Evolutionary conservation across 2,888 invertebrate genomes (phyloP), one percentile per base, ranked within the genome.

Genomic region (Agapostemon virescens): DNA sequence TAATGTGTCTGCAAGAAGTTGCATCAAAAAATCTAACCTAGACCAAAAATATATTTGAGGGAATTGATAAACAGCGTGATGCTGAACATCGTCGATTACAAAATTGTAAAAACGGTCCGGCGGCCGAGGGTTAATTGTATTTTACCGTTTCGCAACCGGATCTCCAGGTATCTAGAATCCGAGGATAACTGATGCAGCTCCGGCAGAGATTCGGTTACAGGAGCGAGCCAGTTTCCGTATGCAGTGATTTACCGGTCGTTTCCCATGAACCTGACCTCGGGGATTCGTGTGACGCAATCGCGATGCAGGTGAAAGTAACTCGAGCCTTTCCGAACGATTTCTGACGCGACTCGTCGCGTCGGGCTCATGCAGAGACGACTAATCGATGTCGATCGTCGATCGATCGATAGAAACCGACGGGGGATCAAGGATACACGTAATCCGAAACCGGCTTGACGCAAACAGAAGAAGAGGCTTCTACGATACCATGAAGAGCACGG

Each of bases 381-480:
- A 61, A 71, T 77, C 71, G 73, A 42, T 71, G 13, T 11, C 42
- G 66, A 77, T 79, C 52, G 71, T 68, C 70, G n/a, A 38, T 45
- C 58, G 64, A 64, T 82, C 79, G 73, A 79, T 77, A 55, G 58
- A 45, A 45, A 33, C 36, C 33, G 30, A n/a, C 52, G 38, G 26
- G 49, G 49, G 69, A 63, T 66, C 64, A 15, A 23, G 45, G 63
- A 63, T 36, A 63, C 63, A 23, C 63, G 67, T 79, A 76, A 77
- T 61, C 69, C 75, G 69, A 85, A 88, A 89, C 88, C 87, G 84
- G 88, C 84, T 88, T 75, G 81, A 88, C 88, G 77, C 85, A 86
- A 87, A 87, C 87, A 86, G 87, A 87, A 88, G 49, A 49, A 55
- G 85, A 80, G 76, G 82, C 77, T 76, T 68, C 36, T 58, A 33